Conservation (phyloP, 2,888 invertebrate genomes). For the Agapostemon virescens region DNA sequence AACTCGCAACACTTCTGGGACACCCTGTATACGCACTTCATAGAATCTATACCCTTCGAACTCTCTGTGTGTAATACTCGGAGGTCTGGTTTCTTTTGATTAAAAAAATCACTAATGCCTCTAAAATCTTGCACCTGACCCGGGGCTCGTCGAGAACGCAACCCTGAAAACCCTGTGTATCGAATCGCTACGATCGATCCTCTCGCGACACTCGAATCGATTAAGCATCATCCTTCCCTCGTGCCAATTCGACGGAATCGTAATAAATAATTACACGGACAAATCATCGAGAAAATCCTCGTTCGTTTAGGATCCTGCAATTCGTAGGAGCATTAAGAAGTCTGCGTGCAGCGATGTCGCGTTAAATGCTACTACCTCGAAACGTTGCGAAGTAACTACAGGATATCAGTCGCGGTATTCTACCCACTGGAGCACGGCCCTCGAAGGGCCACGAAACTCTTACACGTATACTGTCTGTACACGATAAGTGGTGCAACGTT, state of each 20-base stretch:
- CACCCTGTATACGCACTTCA: background rate
- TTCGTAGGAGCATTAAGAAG: too few relatives aligned
- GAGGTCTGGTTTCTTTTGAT: slow-evolving; percentile 38
- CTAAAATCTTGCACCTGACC: slow-evolving; percentile 44
- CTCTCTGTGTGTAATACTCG: slow-evolving; percentile 46
- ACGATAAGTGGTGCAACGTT: too few relatives aligned
- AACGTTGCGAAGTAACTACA: too few relatives aligned
- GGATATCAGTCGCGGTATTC: too few relatives aligned
- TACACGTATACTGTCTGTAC: too few relatives aligned
- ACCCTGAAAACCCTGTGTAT: slow-evolving; percentile 50
- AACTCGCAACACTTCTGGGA: too few relatives aligned
- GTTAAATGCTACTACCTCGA: too few relatives aligned
- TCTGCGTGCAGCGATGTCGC: too few relatives aligned
- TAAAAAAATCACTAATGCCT: slow-evolving; percentile 57
- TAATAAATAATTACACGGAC: background rate
- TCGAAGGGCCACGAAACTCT: too few relatives aligned
- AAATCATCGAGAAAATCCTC: background rate
- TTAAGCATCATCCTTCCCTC: slow-evolving; percentile 2
- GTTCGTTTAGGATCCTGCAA: background rate
- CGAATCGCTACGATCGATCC: slow-evolving; percentile 19
- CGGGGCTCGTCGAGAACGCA: slow-evolving; percentile 9
- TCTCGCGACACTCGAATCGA: slow-evolving; percentile 1
- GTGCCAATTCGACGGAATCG: background rate
- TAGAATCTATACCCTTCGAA: slow-evolving; percentile 48
- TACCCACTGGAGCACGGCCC: too few relatives aligned